These are phyloP conservation scores for Smithornis capensis DNA, from an alignment of 2,113 vertebrate genomes.

Conservation along the genomic window DNA sequence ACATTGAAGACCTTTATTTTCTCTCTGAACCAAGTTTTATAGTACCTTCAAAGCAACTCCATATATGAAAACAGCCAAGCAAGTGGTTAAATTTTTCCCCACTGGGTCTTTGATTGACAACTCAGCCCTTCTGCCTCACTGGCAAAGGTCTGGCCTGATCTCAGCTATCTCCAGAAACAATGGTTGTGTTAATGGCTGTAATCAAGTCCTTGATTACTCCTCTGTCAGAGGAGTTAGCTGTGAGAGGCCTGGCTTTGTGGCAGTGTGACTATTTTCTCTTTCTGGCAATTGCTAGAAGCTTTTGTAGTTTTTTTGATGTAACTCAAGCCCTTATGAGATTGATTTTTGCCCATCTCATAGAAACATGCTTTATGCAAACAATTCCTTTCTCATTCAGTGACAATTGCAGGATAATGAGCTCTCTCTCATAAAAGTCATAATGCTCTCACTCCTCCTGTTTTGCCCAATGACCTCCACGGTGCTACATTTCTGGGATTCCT, in stretches of 20 bases:
- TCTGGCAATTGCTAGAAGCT: neutral
- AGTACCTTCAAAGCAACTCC: too few species aligned
- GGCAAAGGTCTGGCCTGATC: too few species aligned
- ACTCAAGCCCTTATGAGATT: neutral
- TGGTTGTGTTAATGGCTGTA: too few species aligned
- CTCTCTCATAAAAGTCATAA: neutral
- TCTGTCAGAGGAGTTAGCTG: accelerated
- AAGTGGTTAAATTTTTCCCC: too few species aligned
- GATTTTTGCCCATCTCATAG: neutral
- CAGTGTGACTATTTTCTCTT: neutral
- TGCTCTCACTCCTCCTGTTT: neutral
- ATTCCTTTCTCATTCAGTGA: neutral
- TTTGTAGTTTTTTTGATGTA: neutral
- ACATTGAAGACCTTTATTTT: too few species aligned
- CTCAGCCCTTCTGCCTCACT: too few species aligned
- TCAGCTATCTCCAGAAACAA: too few species aligned
- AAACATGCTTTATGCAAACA: neutral
- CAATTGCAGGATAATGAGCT: neutral
- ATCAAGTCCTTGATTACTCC: too few species aligned
- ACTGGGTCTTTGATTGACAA: too few species aligned
- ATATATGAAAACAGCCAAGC: too few species aligned
- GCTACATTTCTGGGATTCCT: neutral
- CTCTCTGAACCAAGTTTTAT: too few species aligned
- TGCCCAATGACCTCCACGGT: neutral
- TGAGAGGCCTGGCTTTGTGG: neutral